Conservation (phyloP, 1,140 invertebrate species). For the Brachionus rubens region DNA sequence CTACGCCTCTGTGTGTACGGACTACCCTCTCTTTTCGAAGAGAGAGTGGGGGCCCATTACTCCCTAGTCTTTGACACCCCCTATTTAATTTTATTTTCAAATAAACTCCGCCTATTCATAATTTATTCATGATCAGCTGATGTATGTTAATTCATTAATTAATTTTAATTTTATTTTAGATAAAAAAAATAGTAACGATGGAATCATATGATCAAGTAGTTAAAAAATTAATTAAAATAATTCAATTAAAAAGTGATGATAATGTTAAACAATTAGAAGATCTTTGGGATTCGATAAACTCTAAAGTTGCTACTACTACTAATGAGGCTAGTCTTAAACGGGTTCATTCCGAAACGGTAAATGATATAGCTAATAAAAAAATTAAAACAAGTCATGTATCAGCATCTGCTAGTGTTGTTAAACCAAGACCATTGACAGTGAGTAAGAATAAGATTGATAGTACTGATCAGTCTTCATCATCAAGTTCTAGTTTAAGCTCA, state of each 20-base stretch:
- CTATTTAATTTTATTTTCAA: background rate
- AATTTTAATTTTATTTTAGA: background rate
- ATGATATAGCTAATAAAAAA: background rate
- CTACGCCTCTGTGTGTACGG: too few relatives aligned
- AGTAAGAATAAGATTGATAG: background rate
- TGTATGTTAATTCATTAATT: background rate
- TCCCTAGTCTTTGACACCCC: too few relatives aligned
- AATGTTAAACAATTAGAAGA: constrained; percentile 39
- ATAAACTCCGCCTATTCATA: background rate
- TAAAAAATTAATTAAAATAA: constrained; percentile 41
- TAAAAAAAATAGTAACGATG: background rate
- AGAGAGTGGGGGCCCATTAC: too few relatives aligned
- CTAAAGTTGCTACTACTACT: too few relatives aligned
- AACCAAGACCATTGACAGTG: background rate
- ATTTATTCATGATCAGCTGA: too few relatives aligned
- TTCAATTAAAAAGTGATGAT: constrained; percentile 33
- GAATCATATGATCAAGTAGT: constrained; percentile 40
- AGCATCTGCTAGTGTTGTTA: too few relatives aligned
- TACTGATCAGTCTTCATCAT: background rate
- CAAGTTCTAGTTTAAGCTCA: background rate
- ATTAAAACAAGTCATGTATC: background rate
- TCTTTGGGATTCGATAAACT: constrained; percentile 3
- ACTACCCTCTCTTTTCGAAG: too few relatives aligned
- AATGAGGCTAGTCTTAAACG: too few relatives aligned
- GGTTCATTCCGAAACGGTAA: background rate